Percentiles rank a stretch among this genome's conserved stretches.
Conservation (phyloP, 2,888 invertebrate genomes). For the Emesis furor region DNA sequence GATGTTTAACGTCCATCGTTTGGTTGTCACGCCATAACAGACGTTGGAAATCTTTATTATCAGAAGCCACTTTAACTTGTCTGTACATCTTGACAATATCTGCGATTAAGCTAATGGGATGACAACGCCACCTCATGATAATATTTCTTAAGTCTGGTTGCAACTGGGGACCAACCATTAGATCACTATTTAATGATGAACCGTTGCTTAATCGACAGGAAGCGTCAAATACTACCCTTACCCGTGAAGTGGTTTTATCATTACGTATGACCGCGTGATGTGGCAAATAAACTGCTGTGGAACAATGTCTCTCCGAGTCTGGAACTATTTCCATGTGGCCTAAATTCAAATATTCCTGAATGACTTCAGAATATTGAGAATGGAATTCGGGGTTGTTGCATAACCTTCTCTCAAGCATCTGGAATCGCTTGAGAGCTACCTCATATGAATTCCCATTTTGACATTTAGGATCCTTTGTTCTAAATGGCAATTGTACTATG, state of each 20-base stretch:
- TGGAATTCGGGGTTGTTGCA: too few species aligned
- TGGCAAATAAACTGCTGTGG: slow-evolving; percentile 44
- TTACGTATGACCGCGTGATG: slow-evolving; percentile 47
- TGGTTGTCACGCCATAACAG: slow-evolving; percentile 48
- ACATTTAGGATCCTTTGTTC: too few species aligned
- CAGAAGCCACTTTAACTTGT: too few species aligned
- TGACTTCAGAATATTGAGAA: not conserved
- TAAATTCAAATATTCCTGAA: slow-evolving; percentile 29
- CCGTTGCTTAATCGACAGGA: slow-evolving; percentile 38
- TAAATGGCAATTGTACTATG: too few species aligned
- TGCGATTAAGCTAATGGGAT: not conserved
- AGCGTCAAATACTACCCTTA: slow-evolving; percentile 43
- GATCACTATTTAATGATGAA: slow-evolving; percentile 43
- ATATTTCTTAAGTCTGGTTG: slow-evolving; percentile 24
- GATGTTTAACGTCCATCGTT: slow-evolving; percentile 38
- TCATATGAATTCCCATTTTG: too few species aligned
- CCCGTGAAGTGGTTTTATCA: slow-evolving; percentile 47
- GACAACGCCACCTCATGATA: slow-evolving; percentile 35
- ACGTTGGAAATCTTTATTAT: slow-evolving; percentile 25
- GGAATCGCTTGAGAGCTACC: too few species aligned
- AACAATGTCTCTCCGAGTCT: not conserved
- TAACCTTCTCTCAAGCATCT: too few species aligned
- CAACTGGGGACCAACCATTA: too few species aligned
- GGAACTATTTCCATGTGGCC: slow-evolving; percentile 29
- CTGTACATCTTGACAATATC: too few species aligned